phyloP scores from a whole-genome alignment of 2,888 invertebrate genomes.

The Byasa hedistus region DNA sequence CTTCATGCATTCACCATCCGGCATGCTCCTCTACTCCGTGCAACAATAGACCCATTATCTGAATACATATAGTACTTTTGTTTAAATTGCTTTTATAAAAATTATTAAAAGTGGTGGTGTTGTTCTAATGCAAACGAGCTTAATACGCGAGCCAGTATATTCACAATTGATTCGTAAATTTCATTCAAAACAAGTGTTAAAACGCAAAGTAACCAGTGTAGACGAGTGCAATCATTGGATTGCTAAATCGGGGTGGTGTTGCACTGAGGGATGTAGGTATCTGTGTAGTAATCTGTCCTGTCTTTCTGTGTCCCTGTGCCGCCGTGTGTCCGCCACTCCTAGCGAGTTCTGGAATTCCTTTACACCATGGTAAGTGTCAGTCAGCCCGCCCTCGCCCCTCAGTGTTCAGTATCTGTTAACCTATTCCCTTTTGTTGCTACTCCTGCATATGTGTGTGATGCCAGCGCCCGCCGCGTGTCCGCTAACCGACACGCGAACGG shows the following conservation, averaged over 20 bases:
- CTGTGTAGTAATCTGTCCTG: conserved; percentile 82
- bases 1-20: conserved; percentile 60
- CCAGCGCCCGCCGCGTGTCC: conserved; percentile 67
- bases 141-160: conserved; percentile 53
- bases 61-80: conserved; percentile 54
- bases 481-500: conserved; percentile 68
- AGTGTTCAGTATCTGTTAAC: conserved; percentile 79
- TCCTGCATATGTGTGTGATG: conserved; percentile 80
- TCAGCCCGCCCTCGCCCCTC: conserved; percentile 81
- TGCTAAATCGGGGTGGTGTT: conserved; percentile 76
- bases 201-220: conserved; percentile 79
- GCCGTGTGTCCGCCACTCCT: conserved; percentile 86
- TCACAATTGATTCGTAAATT: conserved; percentile 47
- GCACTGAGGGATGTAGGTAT: conserved; percentile 81
- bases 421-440: conserved; percentile 78
- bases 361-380: conserved; percentile 98
- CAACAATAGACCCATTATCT: conserved; percentile 44
- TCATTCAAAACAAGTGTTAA: conserved; percentile 65
- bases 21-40: conserved; percentile 58
- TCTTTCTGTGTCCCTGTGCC: conserved; percentile 86
- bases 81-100: conserved; percentile 16
- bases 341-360: conserved; percentile 99
- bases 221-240: conserved; percentile 72
- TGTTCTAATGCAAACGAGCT: conserved; percentile 80
- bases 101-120: conserved; percentile 52